Conservation (phyloP, 2,113 vertebrate species). For the Rhynchomys soricoides region DNA sequence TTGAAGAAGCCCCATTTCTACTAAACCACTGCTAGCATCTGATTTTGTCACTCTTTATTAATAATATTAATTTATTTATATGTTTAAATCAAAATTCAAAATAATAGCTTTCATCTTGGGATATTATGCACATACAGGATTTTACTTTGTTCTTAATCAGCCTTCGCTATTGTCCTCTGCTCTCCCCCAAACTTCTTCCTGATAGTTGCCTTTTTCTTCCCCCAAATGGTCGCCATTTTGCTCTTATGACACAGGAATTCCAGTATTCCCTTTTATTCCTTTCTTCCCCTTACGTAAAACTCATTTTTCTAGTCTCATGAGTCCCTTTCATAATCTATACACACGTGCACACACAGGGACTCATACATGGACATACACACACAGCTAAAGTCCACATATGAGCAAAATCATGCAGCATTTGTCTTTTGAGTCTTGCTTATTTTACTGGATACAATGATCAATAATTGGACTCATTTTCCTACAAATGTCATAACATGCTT, state of each 20-base stretch:
- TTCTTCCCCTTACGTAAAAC: neutral
- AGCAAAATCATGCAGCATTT: neutral
- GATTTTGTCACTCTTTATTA: neutral
- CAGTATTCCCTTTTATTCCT: neutral
- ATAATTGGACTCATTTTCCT: neutral
- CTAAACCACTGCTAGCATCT: neutral
- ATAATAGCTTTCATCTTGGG: neutral
- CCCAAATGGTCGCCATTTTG: neutral
- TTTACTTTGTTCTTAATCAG: neutral
- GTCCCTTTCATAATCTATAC: neutral
- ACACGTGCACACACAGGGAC: too few relatives aligned
- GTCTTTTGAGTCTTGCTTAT: neutral
- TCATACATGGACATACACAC: neutral
- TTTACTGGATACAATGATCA: neutral
- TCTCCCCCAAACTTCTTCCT: neutral
- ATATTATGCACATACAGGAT: neutral
- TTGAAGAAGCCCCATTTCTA: neutral
- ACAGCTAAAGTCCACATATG: neutral
- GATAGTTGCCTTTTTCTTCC: neutral
- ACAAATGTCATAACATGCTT: neutral
- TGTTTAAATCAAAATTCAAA: neutral
- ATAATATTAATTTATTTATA: neutral
- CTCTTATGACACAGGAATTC: neutral
- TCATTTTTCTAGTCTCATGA: neutral
- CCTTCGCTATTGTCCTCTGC: neutral